Percentiles rank a stretch among this genome's conserved stretches.
phyloP scores from a whole-genome alignment of 2,888 invertebrate genomes.

The Orthosia gracilis region DNA sequence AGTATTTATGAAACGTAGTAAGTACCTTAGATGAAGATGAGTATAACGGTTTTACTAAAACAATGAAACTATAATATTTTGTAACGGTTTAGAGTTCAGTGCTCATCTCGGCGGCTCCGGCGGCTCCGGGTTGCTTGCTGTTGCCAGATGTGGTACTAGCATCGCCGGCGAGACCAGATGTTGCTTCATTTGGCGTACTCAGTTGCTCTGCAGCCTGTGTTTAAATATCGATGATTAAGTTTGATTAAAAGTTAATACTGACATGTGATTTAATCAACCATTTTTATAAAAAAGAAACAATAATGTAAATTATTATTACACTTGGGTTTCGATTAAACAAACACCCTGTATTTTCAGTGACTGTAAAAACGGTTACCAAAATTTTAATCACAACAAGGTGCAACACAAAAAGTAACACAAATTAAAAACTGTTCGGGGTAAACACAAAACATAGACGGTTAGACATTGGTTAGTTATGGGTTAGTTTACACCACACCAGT shows the following conservation, averaged over 20 bases:
- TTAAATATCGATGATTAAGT: constrained; percentile 32
- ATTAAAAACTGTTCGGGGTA: constrained; percentile 64
- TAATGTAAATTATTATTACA: not conserved
- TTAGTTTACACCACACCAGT: constrained; percentile 75
- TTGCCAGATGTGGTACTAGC: constrained; percentile 73
- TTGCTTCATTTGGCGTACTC: constrained; percentile 72
- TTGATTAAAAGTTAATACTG: not conserved
- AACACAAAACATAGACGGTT: constrained; percentile 67
- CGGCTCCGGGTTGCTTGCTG: constrained; percentile 71
- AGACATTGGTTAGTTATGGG: constrained; percentile 80
- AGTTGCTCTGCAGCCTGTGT: constrained; percentile 90
- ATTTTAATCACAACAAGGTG: constrained; percentile 68
- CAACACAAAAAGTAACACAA: constrained; percentile 65
- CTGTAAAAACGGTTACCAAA: constrained; percentile 53
- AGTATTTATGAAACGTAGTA: constrained; percentile 50
- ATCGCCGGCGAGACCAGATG: constrained; percentile 69
- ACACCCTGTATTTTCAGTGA: constrained; percentile 39
- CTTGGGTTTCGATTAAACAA: constrained; percentile 5
- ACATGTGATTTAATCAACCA: not conserved
- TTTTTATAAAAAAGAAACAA: not conserved
- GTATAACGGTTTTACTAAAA: constrained; percentile 35
- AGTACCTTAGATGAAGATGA: constrained; percentile 15
- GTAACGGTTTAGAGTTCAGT: constrained; percentile 91
- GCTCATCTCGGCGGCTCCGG: constrained; percentile 92
- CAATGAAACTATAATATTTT: constrained; percentile 45